Evolutionary conservation across 1,140 invertebrate species (phyloP).

Genomic region (Rhagoletis zephyria): DNA sequence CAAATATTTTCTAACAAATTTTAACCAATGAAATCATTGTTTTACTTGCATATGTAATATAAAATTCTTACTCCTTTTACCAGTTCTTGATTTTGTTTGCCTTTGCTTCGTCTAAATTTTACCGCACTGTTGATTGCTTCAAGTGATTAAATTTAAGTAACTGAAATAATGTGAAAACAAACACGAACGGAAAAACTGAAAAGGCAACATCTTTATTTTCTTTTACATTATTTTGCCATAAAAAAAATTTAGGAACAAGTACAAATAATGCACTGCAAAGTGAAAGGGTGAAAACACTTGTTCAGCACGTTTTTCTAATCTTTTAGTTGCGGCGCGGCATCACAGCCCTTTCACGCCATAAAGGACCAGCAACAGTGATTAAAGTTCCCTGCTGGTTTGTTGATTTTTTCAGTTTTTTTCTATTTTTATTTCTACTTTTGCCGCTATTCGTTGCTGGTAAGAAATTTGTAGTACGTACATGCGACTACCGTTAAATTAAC

Average conservation of each 20-base stretch:
- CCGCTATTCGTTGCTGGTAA: neutral
- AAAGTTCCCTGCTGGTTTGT: neutral
- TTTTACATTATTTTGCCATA: neutral
- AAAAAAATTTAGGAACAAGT: neutral
- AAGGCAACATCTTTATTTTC: neutral
- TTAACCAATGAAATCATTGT: no score
- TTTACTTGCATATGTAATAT: no score
- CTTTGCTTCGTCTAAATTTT: neutral
- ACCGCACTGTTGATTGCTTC: neutral
- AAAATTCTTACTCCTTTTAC: no score
- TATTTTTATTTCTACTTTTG: neutral
- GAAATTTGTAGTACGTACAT: neutral
- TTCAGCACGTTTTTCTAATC: slow-evolving; percentile 23
- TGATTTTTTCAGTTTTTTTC: neutral
- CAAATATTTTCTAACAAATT: no score
- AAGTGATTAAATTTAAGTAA: slow-evolving; percentile 42
- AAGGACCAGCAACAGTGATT: neutral
- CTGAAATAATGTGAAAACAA: slow-evolving; percentile 22
- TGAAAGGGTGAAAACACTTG: slow-evolving; percentile 26
- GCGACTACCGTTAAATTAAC: slow-evolving; percentile 37
- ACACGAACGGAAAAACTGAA: neutral
- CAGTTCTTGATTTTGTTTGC: neutral
- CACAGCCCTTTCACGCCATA: neutral
- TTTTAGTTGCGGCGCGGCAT: neutral
- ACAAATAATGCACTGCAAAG: neutral